These are phyloP conservation scores for Guaruba guarouba DNA, from an alignment of 2,113 vertebrate species.

Conservation along the genomic window DNA sequence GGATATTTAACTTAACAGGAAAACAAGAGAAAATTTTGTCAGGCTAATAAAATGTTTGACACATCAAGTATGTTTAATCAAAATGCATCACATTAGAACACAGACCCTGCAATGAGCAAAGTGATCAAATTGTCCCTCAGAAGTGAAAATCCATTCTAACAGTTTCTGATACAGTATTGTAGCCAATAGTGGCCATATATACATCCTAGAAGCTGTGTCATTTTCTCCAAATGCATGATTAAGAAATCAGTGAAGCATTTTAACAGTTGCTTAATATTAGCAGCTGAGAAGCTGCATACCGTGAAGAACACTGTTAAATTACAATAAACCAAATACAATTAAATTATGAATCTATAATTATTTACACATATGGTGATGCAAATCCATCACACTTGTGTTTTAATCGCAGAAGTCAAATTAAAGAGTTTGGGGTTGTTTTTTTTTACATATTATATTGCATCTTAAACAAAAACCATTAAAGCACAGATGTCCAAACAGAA, in stretches of 20 bases:
- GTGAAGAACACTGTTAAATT: not conserved
- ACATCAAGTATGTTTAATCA: not conserved
- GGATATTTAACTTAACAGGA: conserved; percentile 84
- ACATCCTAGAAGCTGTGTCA: not conserved
- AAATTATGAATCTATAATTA: not conserved
- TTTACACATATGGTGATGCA: not conserved
- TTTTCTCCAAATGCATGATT: not conserved
- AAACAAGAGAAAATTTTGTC: conserved; percentile 11
- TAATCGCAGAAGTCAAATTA: not conserved
- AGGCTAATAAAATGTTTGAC: not conserved
- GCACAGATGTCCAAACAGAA: not conserved
- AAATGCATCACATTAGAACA: not conserved
- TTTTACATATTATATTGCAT: not conserved
- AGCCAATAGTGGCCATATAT: not conserved
- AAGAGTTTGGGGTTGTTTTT: not conserved
- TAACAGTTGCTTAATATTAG: not conserved
- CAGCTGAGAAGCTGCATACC: not conserved
- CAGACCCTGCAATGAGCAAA: not conserved
- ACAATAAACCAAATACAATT: not conserved
- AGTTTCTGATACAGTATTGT: not conserved
- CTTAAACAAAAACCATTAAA: not conserved
- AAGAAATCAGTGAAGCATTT: not conserved
- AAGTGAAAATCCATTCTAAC: not conserved
- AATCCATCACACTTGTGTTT: not conserved
- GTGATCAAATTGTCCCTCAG: not conserved